phyloP scores from a whole-genome alignment of 2,113 vertebrate species.

The Spea bombifrons region DNA sequence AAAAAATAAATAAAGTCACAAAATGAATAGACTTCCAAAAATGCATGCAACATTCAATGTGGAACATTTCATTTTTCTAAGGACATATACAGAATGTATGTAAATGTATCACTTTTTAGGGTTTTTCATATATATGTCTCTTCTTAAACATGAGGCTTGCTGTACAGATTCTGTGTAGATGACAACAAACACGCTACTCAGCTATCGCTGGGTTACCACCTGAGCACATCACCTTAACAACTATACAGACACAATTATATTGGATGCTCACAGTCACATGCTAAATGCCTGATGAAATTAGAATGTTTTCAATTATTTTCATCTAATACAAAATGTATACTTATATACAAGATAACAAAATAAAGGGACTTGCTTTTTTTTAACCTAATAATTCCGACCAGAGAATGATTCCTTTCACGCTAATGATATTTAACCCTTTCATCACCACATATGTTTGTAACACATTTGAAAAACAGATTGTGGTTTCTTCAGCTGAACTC shows the following conservation, averaged over 20 bases:
- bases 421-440: not conserved
- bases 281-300: slow-evolving; percentile 78
- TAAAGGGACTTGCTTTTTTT: slow-evolving; percentile 73
- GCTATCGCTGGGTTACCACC: slow-evolving; percentile 72
- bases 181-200: slow-evolving; percentile 74
- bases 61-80: slow-evolving; percentile 84
- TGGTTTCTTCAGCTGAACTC: too few species aligned
- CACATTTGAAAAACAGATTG: too few species aligned
- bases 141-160: slow-evolving; percentile 61
- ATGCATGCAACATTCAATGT: slow-evolving; percentile 94
- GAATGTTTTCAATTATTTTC: slow-evolving; percentile 68
- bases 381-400: not conserved
- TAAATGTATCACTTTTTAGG: slow-evolving; percentile 55
- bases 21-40: slow-evolving; percentile 81
- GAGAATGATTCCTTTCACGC: slow-evolving; percentile 64
- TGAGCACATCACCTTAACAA: slow-evolving; percentile 78
- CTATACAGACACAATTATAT: slow-evolving; percentile 75
- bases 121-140: slow-evolving; percentile 60
- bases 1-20: slow-evolving; percentile 48
- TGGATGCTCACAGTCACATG: slow-evolving; percentile 82
- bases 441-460: too few species aligned
- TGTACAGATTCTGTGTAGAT: slow-evolving; percentile 69
- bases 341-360: slow-evolving; percentile 87
- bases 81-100: slow-evolving; percentile 62
- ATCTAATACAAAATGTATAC: slow-evolving; percentile 79